Evolutionary conservation across 2,797 vertebrate genomes (phyloP).

Genomic region (Enoplosus armatus): DNA sequence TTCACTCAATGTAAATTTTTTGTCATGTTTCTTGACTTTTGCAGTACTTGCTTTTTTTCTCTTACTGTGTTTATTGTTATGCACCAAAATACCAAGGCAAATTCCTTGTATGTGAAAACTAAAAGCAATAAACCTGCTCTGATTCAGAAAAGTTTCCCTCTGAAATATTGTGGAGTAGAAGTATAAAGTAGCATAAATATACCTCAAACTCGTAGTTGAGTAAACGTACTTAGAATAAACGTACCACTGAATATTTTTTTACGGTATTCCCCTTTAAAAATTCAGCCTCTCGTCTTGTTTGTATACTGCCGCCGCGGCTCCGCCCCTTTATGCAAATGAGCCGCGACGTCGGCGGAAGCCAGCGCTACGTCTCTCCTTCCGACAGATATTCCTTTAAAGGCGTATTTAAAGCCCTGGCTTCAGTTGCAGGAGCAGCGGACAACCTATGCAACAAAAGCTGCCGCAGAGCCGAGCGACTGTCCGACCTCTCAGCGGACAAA

Average conservation of each 20-base stretch:
- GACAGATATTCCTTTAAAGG: conserved; percentile 85
- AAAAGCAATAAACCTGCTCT: too few species aligned
- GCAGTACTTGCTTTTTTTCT: too few species aligned
- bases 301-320: conserved; percentile 11
- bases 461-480: conserved; percentile 50
- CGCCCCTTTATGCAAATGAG: conserved; percentile 79
- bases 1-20: too few species aligned
- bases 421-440: conserved; percentile 67
- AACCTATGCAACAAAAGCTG: conserved; percentile 69
- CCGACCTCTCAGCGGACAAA: conserved; percentile 57
- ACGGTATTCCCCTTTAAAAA: conserved; percentile 31
- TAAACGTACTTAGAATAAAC: background rate
- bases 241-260: background rate
- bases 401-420: conserved; percentile 80
- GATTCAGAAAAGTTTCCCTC: background rate
- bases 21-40: too few species aligned
- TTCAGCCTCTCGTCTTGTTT: background rate
- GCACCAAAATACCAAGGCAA: too few species aligned
- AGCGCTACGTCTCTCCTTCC: conserved; percentile 71
- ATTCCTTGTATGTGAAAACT: too few species aligned
- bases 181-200: background rate
- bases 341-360: conserved; percentile 78
- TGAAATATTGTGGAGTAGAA: background rate
- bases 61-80: too few species aligned
- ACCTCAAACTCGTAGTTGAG: background rate